Evolutionary conservation across 2,113 vertebrate genomes (phyloP).

Genomic region (Indicator indicator): DNA sequence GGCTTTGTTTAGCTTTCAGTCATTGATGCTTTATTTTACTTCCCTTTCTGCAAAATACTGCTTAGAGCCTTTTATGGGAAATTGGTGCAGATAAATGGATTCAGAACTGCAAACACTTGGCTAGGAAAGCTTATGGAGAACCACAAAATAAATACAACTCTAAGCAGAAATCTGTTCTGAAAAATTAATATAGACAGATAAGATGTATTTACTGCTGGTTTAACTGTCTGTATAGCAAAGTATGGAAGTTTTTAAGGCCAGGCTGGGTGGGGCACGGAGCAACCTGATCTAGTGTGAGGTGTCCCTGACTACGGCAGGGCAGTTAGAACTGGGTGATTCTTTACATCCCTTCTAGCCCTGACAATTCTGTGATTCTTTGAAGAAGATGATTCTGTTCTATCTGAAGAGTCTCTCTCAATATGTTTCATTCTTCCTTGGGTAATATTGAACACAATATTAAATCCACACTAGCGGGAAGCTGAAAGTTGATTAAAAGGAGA

Average conservation of each 20-base stretch:
- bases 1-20: neutral
- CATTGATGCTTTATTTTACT: neutral
- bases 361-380: neutral
- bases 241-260: neutral
- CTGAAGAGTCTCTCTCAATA: neutral
- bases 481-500: neutral
- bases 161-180: constrained; percentile 24
- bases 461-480: neutral
- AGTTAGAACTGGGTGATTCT: no score
- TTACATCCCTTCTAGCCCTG: no score
- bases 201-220: neutral
- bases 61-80: neutral
- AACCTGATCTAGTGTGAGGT: no score
- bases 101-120: neutral
- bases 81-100: neutral
- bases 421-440: neutral
- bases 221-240: neutral
- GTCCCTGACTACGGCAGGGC: no score
- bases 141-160: neutral
- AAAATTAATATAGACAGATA: neutral
- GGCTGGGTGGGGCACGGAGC: no score
- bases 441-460: neutral
- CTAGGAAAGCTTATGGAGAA: neutral
- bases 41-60: neutral
- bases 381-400: neutral